Conservation (phyloP, 2,113 vertebrate genomes). For the Noctilio leporinus region DNA sequence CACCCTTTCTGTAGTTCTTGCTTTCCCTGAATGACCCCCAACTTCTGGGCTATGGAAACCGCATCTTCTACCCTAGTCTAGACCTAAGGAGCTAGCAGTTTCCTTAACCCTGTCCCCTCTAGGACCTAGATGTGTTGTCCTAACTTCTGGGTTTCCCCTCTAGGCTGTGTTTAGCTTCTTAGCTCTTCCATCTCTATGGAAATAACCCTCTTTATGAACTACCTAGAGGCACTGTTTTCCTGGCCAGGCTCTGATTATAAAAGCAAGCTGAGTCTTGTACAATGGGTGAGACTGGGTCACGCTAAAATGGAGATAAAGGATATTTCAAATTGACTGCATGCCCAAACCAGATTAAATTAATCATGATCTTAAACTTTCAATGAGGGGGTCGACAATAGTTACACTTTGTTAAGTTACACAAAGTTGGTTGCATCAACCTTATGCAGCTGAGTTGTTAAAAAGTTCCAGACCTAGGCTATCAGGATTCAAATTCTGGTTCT, state of each 20-base stretch:
- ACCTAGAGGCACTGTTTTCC: not conserved
- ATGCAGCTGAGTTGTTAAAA: not conserved
- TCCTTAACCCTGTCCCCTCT: not conserved
- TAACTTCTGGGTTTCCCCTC: not conserved
- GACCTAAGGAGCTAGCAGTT: not conserved
- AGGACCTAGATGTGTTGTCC: not conserved
- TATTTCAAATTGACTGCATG: not conserved
- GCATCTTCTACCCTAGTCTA: not conserved
- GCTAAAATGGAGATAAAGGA: slow-evolving; percentile 28
- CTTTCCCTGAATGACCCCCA: not conserved
- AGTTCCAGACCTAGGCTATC: not conserved
- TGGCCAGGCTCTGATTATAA: not conserved
- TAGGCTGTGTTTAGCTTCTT: not conserved
- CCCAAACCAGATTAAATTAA: slow-evolving; percentile 26
- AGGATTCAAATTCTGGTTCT: not conserved
- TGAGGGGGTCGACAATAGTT: not conserved
- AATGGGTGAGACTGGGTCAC: not conserved
- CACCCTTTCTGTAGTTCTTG: not conserved
- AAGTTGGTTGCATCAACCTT: not conserved
- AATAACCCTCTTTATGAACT: not conserved
- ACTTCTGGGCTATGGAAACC: not conserved
- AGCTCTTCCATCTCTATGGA: not conserved
- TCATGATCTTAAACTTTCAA: not conserved
- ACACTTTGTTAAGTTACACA: not conserved
- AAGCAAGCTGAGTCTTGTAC: slow-evolving; percentile 34